These are phyloP conservation scores for Brachionus plicatilis DNA, from an alignment of 1,140 invertebrate species.

Conservation along the genomic window DNA sequence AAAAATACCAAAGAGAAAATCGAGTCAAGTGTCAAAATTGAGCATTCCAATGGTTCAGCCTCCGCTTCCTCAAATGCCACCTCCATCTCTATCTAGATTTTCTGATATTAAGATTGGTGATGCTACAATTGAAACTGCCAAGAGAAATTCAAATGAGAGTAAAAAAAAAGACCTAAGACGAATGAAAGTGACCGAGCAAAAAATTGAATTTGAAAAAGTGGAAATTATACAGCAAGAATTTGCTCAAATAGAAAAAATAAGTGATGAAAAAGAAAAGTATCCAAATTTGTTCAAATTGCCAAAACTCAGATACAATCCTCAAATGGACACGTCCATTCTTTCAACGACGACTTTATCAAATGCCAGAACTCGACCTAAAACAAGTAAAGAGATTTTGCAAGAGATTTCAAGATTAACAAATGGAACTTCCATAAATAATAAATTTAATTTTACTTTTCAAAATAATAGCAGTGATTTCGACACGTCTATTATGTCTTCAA, in stretches of 20 bases:
- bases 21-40: background rate
- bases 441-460: background rate
- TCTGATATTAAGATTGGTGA: background rate
- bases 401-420: conserved; percentile 37
- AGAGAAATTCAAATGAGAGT: background rate
- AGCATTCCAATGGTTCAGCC: conserved; percentile 6
- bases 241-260: background rate
- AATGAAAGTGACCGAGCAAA: conserved; percentile 14
- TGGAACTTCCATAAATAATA: conserved; percentile 2
- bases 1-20: background rate
- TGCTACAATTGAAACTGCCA: background rate
- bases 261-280: background rate
- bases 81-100: background rate
- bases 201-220: background rate
- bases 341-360: conserved; percentile 27
- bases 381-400: conserved; percentile 36
- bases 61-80: background rate
- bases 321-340: background rate
- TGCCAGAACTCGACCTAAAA: conserved; percentile 21
- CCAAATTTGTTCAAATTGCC: conserved; percentile 25
- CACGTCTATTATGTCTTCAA: background rate
- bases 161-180: background rate
- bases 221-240: background rate
- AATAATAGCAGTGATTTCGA: conserved; percentile 20
- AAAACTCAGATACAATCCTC: background rate